Evolutionary conservation across 92 coral and sea anemone species (phyloP), one percentile per base, ranked within the genome.

Genomic region (Palythoa heliodiscus): DNA sequence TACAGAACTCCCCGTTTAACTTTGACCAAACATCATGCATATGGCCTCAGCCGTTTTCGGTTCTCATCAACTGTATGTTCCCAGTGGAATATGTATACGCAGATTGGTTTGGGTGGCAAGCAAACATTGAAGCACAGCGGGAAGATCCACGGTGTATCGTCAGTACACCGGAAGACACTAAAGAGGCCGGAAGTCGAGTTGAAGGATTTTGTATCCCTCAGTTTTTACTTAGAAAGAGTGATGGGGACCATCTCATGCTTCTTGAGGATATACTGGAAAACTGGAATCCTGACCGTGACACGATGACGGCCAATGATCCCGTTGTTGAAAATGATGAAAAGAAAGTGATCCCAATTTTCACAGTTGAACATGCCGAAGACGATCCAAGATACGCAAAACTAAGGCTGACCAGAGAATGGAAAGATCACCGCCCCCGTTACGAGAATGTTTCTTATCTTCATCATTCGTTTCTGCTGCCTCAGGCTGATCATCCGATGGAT

Each of bases 141-240:
- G 35, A 52, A 14, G 64, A 74, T 23, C 48, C 61, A 6, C 84
- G 71, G 35, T 83, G 35, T 24, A 50, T 89, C 43, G 7, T 35
- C 3, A 2, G 84, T n/a, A 76, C 58, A 25, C 85, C 90, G 19
- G 55, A 37, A 14, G 55, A 82, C 4, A 20, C 14, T 9, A 73
- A 54, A 52, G 92, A 83, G 7, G 61, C 94, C 2, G 96, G 96
- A 57, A 93, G 96, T 82, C 94, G 87, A 48, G 85, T 63, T 14
- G 96, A 93, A 48, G 96, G 96, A n/a, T 91, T 91, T 75, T 91
- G 96, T 40, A 89, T 93, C 7, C 96, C 96, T 67, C 89, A 83
- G 84, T 79, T 87, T 52, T 5, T 88, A 10, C 83, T 93, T 63
- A 35, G 85, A 15, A 73, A 86, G 54, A 91, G 58, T 43, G 91